Evolutionary conservation across 2,888 invertebrate species (phyloP).

Genomic region (Ophion ventricosus): DNA sequence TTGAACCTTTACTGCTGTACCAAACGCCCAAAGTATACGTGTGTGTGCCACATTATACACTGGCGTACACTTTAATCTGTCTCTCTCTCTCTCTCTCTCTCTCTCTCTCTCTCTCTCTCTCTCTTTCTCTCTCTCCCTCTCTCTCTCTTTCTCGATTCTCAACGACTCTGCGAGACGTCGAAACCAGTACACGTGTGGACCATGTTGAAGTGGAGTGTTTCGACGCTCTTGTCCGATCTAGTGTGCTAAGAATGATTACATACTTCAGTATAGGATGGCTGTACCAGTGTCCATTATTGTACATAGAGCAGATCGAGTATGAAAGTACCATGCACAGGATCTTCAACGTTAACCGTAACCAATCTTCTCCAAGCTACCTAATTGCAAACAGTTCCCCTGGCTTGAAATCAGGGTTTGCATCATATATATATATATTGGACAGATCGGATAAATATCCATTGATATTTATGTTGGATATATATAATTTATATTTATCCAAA

Average conservation of each 20-base stretch:
- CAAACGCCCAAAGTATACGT: conserved; percentile 52
- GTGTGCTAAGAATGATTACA: conserved; percentile 30
- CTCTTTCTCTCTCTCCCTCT: conserved; percentile 57
- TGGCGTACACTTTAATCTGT: conserved; percentile 41
- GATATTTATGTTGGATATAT: too few species aligned
- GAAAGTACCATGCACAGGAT: conserved; percentile 7
- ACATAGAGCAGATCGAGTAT: conserved; percentile 23
- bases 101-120: conserved; percentile 68
- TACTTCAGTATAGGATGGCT: not conserved
- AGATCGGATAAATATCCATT: too few species aligned
- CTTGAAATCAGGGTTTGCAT: too few species aligned
- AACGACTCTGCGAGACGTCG: conserved; percentile 49
- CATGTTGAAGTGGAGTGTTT: conserved; percentile 42
- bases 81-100: conserved; percentile 59
- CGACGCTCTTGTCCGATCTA: conserved; percentile 22
- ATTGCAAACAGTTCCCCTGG: not conserved
- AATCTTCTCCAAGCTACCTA: not conserved
- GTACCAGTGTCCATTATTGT: conserved; percentile 20
- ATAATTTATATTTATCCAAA: too few species aligned
- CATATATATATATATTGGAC: too few species aligned
- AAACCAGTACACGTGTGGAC: conserved; percentile 40
- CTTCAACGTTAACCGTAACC: not conserved
- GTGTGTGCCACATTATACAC: conserved; percentile 51
- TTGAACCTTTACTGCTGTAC: conserved; percentile 47
- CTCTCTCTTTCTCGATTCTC: conserved; percentile 66